Evolutionary conservation across 2,888 invertebrate species (phyloP).

Genomic region (Leuctra nigra): DNA sequence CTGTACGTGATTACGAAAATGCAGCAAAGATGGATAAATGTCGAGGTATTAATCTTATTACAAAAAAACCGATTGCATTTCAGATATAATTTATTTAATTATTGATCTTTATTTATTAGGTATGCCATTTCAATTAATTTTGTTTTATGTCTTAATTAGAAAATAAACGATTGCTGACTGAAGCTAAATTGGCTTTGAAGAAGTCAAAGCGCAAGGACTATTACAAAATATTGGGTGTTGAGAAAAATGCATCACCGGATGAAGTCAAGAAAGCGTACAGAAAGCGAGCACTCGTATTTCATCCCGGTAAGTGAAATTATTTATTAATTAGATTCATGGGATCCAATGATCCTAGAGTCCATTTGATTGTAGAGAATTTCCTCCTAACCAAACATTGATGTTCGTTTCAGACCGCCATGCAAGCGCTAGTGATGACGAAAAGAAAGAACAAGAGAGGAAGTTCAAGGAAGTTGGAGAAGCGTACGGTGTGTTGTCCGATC

Average conservation of each 20-base stretch:
- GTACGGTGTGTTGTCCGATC: slow-evolving; percentile 84
- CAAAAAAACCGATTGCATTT: too few relatives aligned
- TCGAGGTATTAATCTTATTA: slow-evolving; percentile 44
- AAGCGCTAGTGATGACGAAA: slow-evolving; percentile 73
- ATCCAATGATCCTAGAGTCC: background rate
- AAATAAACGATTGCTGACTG: slow-evolving; percentile 70
- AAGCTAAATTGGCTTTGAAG: slow-evolving; percentile 84
- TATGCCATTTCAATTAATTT: background rate
- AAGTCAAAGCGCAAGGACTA: slow-evolving; percentile 93
- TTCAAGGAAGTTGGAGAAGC: slow-evolving; percentile 98
- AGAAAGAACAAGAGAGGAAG: slow-evolving; percentile 85
- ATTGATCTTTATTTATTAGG: background rate
- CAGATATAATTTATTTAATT: background rate
- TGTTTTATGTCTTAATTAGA: slow-evolving; percentile 43
- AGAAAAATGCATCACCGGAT: slow-evolving; percentile 75
- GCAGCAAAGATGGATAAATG: slow-evolving; percentile 76
- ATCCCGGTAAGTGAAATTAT: slow-evolving; percentile 57
- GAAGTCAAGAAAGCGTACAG: slow-evolving; percentile 94
- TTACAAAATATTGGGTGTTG: slow-evolving; percentile 87
- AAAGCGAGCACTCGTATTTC: slow-evolving; percentile 77
- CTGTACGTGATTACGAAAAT: slow-evolving; percentile 85
- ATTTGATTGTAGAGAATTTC: too few relatives aligned
- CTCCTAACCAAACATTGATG: slow-evolving; percentile 14
- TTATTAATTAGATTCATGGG: background rate
- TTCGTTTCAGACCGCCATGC: slow-evolving; percentile 71